Evolutionary conservation across 2,888 invertebrate genomes (phyloP).

Genomic region (Drosophila prostipennis): DNA sequence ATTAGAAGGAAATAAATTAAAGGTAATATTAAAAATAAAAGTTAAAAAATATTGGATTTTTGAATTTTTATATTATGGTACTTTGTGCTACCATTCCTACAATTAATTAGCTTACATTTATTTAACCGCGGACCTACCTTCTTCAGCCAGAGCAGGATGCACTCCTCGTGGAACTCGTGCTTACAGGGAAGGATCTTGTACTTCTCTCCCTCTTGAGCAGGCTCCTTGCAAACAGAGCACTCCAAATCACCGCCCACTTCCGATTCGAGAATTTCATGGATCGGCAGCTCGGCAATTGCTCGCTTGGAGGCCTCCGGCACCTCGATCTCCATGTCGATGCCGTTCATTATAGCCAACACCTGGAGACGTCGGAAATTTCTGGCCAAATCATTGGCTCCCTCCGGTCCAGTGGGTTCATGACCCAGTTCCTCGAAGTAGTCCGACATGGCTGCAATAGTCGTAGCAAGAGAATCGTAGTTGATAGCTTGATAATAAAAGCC

Average conservation of each 20-base stretch:
- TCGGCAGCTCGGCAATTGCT: constrained; percentile 87
- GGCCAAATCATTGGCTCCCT: constrained; percentile 86
- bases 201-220: constrained; percentile 87
- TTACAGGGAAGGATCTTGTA: constrained; percentile 91
- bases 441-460: constrained; percentile 86
- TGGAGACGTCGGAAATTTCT: constrained; percentile 80
- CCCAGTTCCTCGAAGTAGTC: constrained; percentile 96
- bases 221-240: constrained; percentile 90
- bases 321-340: constrained; percentile 86
- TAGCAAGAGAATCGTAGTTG: constrained; percentile 3
- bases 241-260: constrained; percentile 85
- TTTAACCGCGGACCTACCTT: constrained; percentile 85
- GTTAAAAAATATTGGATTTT: too few relatives aligned
- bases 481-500: constrained; percentile 11
- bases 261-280: constrained; percentile 85
- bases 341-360: constrained; percentile 82
- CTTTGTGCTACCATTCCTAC: too few relatives aligned
- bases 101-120: too few relatives aligned
- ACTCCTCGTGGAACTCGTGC: constrained; percentile 91
- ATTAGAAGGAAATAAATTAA: not conserved
- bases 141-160: constrained; percentile 93
- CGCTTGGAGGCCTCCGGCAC: constrained; percentile 92
- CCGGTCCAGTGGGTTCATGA: constrained; percentile 90
- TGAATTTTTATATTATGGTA: too few relatives aligned
- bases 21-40: not conserved